A percentile compares a stretch with the other conserved stretches of the same genome.
phyloP scores from a whole-genome alignment of 2,113 vertebrate species.

The Alosa alosa region DNA sequence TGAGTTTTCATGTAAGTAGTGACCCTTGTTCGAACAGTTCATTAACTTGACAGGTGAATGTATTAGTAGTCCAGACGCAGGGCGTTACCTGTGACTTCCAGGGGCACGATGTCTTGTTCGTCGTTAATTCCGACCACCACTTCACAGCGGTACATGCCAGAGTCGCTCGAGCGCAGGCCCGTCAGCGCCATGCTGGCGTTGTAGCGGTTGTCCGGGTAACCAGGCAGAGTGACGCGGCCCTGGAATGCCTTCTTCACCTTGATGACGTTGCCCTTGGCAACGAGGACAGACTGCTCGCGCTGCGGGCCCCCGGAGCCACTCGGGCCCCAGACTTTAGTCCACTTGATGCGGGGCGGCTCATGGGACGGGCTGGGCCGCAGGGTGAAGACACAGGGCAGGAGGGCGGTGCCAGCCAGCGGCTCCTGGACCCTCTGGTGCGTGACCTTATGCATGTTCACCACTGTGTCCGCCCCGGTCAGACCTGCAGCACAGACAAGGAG shows the following conservation, averaged over 20 bases:
- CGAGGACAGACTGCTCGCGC: conserved; percentile 83
- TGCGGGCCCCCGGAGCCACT: conserved; percentile 71
- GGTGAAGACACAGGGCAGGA: conserved; percentile 87
- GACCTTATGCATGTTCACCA: conserved; percentile 84
- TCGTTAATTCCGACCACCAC: conserved; percentile 92
- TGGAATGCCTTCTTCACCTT: conserved; percentile 90
- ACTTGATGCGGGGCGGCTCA: conserved; percentile 88
- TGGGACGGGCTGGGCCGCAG: conserved; percentile 65
- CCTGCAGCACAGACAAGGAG: conserved; percentile 58
- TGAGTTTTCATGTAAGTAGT: not conserved
- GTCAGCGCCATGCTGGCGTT: conserved; percentile 84
- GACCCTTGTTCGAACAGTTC: not conserved
- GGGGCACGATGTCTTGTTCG: conserved; percentile 87
- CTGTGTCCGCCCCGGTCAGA: conserved; percentile 65
- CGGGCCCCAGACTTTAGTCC: conserved; percentile 90
- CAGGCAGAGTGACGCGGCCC: conserved; percentile 81
- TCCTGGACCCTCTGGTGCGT: conserved; percentile 74
- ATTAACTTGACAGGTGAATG: not conserved
- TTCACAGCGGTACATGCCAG: conserved; percentile 90
- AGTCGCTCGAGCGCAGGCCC: conserved; percentile 82
- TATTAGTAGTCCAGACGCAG: not conserved
- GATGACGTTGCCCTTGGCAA: conserved; percentile 90
- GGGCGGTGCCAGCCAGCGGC: conserved; percentile 80
- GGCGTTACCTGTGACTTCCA: conserved; percentile 86
- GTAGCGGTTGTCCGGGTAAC: conserved; percentile 77